Percentiles rank a stretch among this genome's conserved stretches.
Evolutionary conservation across 1,140 invertebrate species (phyloP).

Genomic region (Saccostrea glomerata): DNA sequence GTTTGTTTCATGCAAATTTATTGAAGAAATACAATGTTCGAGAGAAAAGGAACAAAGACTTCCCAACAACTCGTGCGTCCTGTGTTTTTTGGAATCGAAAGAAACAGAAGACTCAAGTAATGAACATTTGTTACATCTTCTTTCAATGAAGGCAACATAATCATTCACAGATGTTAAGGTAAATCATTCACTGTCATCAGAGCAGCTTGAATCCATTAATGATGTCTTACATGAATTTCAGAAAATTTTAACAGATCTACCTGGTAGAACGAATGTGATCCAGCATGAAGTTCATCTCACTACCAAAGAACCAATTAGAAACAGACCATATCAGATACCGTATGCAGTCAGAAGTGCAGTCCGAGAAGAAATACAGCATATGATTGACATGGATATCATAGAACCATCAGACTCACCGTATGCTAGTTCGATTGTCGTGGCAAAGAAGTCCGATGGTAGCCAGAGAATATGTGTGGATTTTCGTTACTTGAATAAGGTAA

Average conservation of each 20-base stretch:
- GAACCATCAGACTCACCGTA: background rate
- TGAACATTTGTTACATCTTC: background rate
- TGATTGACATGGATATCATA: conserved; percentile 69
- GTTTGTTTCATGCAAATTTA: conserved; percentile 7
- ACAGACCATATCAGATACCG: conserved; percentile 67
- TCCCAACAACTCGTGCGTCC: background rate
- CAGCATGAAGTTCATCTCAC: conserved; percentile 52
- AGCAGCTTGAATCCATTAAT: conserved; percentile 50
- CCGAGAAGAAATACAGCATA: conserved; percentile 73
- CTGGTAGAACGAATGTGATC: conserved; percentile 50
- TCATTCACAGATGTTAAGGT: no score
- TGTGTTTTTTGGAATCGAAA: background rate
- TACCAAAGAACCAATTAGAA: conserved; percentile 31
- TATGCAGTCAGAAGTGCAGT: conserved; percentile 74
- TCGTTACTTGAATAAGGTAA: no score
- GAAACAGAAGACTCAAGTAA: background rate
- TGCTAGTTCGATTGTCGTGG: conserved; percentile 39
- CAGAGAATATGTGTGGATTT: no score
- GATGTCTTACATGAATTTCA: conserved; percentile 50
- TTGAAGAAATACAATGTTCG: conserved; percentile 4
- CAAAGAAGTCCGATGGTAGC: conserved; percentile 46
- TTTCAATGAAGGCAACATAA: no score
- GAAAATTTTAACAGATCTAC: conserved; percentile 56
- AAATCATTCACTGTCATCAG: background rate
- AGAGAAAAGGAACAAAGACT: background rate